Evolutionary conservation across 1,140 invertebrate species (phyloP).

Genomic region (Lordiphosa clarofinis): DNA sequence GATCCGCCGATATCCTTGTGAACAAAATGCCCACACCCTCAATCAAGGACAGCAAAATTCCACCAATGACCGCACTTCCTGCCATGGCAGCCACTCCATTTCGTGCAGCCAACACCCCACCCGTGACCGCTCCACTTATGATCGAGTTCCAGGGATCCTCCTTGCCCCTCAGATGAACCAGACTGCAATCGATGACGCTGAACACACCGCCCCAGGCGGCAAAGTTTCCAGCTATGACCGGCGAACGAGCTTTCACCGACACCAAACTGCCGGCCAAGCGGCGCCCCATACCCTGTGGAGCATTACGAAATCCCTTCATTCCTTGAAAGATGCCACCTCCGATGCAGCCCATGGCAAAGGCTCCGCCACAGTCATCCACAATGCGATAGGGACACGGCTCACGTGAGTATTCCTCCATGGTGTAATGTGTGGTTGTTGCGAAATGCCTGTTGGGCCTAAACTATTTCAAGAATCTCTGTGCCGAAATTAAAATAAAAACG

Average conservation of each 20-base stretch:
- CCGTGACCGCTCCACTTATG: conserved; percentile 96
- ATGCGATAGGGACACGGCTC: conserved; percentile 62
- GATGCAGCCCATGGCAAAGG: conserved; percentile 98
- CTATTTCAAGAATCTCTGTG: too few relatives aligned
- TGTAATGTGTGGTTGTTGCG: neutral
- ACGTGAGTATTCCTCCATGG: conserved; percentile 96
- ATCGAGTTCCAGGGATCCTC: conserved; percentile 99
- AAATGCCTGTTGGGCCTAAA: too few relatives aligned
- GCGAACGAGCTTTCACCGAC: conserved; percentile 92
- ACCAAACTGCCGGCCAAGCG: conserved; percentile 86
- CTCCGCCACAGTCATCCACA: conserved; percentile 87
- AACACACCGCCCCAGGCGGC: conserved; percentile 97
- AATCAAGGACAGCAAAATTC: conserved; percentile 96
- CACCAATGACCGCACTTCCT: conserved; percentile 96
- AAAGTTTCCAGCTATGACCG: conserved; percentile 96
- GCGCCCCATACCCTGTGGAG: conserved; percentile 86
- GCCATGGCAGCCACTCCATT: conserved; percentile 96
- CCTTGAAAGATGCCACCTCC: conserved; percentile 98
- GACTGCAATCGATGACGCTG: conserved; percentile 97
- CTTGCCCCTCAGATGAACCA: conserved; percentile 96
- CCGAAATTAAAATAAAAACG: too few relatives aligned
- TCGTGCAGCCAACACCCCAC: conserved; percentile 95
- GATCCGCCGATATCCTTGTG: conserved; percentile 92
- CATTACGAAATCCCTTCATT: conserved; percentile 98
- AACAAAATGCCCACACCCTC: conserved; percentile 97